Percentiles rank a stretch among this genome's conserved stretches.
Evolutionary conservation across 1,140 invertebrate species (phyloP).

Genomic region (Hestina assimilis): DNA sequence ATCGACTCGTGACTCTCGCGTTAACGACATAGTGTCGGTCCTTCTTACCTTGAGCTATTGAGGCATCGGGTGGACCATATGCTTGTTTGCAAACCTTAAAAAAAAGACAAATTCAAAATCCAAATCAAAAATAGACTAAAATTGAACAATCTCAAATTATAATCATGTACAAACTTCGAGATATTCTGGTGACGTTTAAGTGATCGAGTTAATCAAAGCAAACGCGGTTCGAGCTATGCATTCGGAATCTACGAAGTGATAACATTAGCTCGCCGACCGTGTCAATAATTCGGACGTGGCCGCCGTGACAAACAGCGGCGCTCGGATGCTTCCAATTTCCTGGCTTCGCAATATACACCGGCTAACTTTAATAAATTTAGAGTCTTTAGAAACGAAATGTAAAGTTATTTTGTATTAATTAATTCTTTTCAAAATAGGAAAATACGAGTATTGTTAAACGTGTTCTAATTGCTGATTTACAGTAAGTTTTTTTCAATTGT

Average conservation of each 20-base stretch:
- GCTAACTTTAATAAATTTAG: slow-evolving; percentile 21
- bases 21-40: too few species aligned
- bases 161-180: too few species aligned
- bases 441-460: too few species aligned
- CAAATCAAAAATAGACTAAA: too few species aligned
- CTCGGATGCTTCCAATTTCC: slow-evolving; percentile 55
- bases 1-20: too few species aligned
- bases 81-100: too few species aligned
- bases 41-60: too few species aligned
- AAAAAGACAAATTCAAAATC: too few species aligned
- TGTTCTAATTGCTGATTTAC: too few species aligned
- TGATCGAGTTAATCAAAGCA: not conserved
- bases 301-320: slow-evolving; percentile 41
- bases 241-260: slow-evolving; percentile 19
- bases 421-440: not conserved
- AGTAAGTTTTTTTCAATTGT: too few species aligned
- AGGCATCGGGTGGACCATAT: too few species aligned
- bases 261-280: slow-evolving; percentile 10
- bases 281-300: slow-evolving; percentile 20
- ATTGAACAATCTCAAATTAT: too few species aligned
- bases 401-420: not conserved
- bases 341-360: slow-evolving; percentile 20
- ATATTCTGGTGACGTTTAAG: not conserved
- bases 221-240: slow-evolving; percentile 3
- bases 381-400: not conserved